phyloP scores from a whole-genome alignment of 1,140 invertebrate species.

The Leptestheria dahalacensis region DNA sequence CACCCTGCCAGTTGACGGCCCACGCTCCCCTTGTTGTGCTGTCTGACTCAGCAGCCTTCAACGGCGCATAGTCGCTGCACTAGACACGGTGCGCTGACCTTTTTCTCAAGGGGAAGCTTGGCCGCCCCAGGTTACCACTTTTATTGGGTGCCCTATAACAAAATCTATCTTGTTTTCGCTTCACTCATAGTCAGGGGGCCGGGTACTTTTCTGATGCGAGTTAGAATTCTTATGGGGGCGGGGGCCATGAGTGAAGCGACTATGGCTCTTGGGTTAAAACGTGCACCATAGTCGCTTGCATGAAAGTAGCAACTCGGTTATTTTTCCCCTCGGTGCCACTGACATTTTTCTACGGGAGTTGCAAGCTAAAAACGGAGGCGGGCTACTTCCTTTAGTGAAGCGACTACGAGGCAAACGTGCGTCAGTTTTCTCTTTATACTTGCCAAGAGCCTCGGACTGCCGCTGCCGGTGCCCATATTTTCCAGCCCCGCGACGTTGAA shows the following conservation, averaged over 20 bases:
- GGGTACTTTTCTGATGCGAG: too few species aligned
- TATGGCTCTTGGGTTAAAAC: not conserved
- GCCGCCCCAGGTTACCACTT: not conserved
- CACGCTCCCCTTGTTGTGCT: constrained; percentile 3
- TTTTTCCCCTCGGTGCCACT: too few species aligned
- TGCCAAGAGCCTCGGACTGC: not conserved
- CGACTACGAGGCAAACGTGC: not conserved
- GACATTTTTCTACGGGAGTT: too few species aligned
- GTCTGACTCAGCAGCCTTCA: constrained; percentile 14
- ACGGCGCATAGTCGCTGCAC: not conserved
- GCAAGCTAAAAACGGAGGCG: too few species aligned
- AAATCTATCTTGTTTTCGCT: not conserved
- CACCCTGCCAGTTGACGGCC: not conserved
- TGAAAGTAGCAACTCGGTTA: not conserved
- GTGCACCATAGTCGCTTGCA: not conserved
- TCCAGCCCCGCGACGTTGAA: not conserved
- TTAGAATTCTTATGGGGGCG: too few species aligned
- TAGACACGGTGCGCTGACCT: constrained; percentile 8
- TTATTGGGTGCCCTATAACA: not conserved
- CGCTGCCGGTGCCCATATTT: not conserved
- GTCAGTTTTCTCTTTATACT: not conserved
- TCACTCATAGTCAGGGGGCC: not conserved
- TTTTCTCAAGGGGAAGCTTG: constrained; percentile 8
- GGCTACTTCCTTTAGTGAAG: too few species aligned
- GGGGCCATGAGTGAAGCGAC: not conserved